A percentile compares a stretch with the other conserved stretches of the same genome.
Conservation (phyloP, 2,113 vertebrate genomes). For the Polypterus bichir region DNA sequence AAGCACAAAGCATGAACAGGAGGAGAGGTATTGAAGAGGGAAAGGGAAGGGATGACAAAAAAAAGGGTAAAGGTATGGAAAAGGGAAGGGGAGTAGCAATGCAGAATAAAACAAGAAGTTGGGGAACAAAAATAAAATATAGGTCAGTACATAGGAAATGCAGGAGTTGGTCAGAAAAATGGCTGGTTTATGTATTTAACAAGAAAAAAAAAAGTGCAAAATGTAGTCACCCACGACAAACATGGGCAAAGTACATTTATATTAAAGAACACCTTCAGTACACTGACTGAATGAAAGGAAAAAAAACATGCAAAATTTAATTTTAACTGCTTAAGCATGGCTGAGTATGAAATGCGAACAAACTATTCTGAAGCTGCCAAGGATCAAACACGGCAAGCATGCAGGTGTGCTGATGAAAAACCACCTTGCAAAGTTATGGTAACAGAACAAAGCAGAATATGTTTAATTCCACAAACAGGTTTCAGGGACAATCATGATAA, state of each 20-base stretch:
- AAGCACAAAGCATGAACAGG: conserved; percentile 78
- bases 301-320: conserved; percentile 66
- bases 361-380: conserved; percentile 52
- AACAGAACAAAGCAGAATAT: conserved; percentile 28
- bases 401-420: conserved; percentile 57
- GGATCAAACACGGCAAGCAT: conserved; percentile 45
- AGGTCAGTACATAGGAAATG: conserved; percentile 99
- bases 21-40: conserved; percentile 36
- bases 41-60: conserved; percentile 44
- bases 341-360: conserved; percentile 66
- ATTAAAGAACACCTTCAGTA: conserved; percentile 67
- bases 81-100: conserved; percentile 71
- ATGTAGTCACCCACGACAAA: conserved; percentile 86
- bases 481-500: conserved; percentile 15
- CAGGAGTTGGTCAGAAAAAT: conserved; percentile 98
- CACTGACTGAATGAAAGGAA: conserved; percentile 49
- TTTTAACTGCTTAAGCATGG: conserved; percentile 57
- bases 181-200: conserved; percentile 92
- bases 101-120: conserved; percentile 76
- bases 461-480: conserved; percentile 11
- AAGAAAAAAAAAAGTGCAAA: conserved; percentile 78
- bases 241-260: conserved; percentile 81
- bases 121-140: conserved; percentile 95
- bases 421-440: conserved; percentile 22
- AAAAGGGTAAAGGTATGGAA: conserved; percentile 62